Evolutionary conservation across 1,140 invertebrate genomes (phyloP), one percentile per base, ranked within the genome.

Genomic region (Stegodyphus dumicola): DNA sequence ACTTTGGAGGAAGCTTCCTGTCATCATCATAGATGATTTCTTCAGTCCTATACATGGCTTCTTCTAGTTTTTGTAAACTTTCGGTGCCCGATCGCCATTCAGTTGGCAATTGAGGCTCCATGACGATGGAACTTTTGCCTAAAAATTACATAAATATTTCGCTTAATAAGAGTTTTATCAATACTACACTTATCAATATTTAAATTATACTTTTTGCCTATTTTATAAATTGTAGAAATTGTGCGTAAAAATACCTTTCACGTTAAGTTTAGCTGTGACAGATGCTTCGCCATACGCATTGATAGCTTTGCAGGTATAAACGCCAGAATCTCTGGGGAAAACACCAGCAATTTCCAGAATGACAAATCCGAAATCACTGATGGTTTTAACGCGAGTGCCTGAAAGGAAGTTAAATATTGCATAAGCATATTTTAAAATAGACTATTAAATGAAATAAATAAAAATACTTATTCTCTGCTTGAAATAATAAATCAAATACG

Each of bases 281-380:
- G 94, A 95, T 2, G 96, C 95, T 92, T 97, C 95, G 33, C 96
- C 96, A 88, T 97, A 96, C 69, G 94, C 94, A 89, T 98, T 98
- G 1, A 95, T 96, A 0, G 96, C 96, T 88, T 91, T 96, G 91
- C 96, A 98, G 11, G 95, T 96, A 88, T 98, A 98, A 15, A 96
- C 91, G 49, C 96, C 97, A 13, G 95, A 94, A 90, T 98, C 96
- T 80, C 96, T 92, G 90, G 95, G 94, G 89, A 96, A 96, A 78
- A 96, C 95, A 71, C 95, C 95, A 69, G 94, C 94, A 64, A 98
- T 94, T 93, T 98, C 96, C 69, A 98, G 91, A 88, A 97, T 97
- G 5, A 98, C 96, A 33, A 96, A 97, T 52, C 96, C 96, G 91
- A 98, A 98, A 89, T 98, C 96, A 88, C 96, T 96, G 94, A 98